phyloP scores from a whole-genome alignment of 2,888 invertebrate species.

The Aphidoletes aphidimyza region DNA sequence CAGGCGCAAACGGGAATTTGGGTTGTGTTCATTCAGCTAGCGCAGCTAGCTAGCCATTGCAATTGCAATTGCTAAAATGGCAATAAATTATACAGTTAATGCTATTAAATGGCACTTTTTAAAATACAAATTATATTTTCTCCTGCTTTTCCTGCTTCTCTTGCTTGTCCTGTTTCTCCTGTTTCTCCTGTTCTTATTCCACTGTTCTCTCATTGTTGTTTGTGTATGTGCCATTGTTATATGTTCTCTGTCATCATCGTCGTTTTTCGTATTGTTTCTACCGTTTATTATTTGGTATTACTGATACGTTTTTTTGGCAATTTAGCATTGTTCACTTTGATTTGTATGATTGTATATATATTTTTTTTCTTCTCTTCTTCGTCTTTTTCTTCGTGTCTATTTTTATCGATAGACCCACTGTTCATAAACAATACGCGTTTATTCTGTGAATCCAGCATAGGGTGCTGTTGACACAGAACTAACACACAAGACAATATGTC shows the following conservation, averaged over 20 bases:
- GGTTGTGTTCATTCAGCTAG: background rate
- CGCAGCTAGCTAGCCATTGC: background rate
- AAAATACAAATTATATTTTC: constrained; percentile 41
- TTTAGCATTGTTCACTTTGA: constrained; percentile 36
- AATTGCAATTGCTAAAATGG: constrained; percentile 9
- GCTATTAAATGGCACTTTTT: constrained; percentile 49
- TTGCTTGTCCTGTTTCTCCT: background rate
- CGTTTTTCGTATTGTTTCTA: constrained; percentile 33
- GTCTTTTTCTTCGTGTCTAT: no score
- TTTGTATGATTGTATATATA: background rate
- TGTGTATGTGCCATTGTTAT: background rate
- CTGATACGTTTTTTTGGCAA: background rate
- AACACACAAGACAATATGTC: no score
- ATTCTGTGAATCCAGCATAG: no score
- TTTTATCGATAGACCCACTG: no score
- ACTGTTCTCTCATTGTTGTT: background rate
- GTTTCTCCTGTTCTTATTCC: background rate
- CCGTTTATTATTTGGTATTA: constrained; percentile 11
- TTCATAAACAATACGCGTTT: constrained; percentile 27
- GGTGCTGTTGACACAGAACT: no score
- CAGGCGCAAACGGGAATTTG: constrained; percentile 20
- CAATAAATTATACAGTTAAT: constrained; percentile 52
- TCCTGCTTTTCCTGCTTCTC: background rate
- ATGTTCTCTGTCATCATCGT: constrained; percentile 48
- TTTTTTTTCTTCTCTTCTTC: no score